Percentiles rank a stretch among this genome's conserved stretches.
These are phyloP conservation scores for Chrysemys picta DNA, from an alignment of 2,113 vertebrate species.

Conservation along the genomic window DNA sequence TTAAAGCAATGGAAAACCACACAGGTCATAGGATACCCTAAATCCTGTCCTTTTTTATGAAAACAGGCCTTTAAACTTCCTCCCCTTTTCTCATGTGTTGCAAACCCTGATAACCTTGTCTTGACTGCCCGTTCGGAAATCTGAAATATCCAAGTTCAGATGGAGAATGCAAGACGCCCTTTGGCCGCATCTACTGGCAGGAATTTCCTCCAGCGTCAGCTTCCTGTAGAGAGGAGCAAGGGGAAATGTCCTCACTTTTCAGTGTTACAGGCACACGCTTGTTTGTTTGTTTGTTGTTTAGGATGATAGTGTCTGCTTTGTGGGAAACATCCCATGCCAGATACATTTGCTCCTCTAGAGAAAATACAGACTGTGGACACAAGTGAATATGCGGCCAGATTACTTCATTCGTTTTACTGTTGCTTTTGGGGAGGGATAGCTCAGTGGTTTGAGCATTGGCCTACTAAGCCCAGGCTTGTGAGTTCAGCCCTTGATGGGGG, in stretches of 20 bases:
- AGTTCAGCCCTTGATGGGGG: no score
- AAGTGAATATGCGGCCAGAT: neutral
- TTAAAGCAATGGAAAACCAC: neutral
- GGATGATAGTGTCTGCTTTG: neutral
- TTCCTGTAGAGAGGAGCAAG: neutral
- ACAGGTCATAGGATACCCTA: neutral
- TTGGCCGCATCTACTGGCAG: neutral
- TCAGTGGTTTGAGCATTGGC: no score
- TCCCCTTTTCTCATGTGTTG: neutral
- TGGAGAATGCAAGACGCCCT: neutral
- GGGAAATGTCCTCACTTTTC: neutral
- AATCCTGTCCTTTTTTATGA: neutral
- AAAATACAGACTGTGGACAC: no score
- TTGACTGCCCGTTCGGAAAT: neutral
- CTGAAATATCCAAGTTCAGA: neutral
- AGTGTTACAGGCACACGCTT: neutral
- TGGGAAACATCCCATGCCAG: neutral
- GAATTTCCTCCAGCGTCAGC: neutral
- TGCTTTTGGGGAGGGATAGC: neutral
- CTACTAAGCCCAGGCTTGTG: no score
- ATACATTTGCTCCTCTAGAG: neutral
- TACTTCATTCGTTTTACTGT: neutral
- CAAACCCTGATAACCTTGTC: neutral
- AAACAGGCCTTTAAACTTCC: neutral
- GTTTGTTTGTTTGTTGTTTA: neutral